phyloP scores from a whole-genome alignment of 2,113 vertebrate genomes.

The Vulpes lagopus region DNA sequence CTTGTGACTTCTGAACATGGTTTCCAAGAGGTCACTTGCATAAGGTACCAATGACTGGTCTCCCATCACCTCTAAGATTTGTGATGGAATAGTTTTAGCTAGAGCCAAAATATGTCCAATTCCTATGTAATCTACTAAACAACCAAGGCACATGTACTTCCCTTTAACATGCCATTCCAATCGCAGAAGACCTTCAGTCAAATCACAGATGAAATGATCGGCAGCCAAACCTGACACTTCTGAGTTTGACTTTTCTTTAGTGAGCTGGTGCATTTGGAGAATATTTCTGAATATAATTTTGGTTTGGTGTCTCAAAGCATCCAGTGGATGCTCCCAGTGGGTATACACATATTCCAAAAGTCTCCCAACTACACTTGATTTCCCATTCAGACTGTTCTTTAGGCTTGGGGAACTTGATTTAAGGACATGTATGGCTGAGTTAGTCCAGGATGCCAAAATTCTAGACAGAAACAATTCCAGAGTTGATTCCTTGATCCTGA shows the following conservation, averaged over 20 bases:
- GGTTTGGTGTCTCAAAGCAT: slow-evolving; percentile 95
- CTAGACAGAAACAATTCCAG: slow-evolving; percentile 93
- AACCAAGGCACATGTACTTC: slow-evolving; percentile 94
- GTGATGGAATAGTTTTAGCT: slow-evolving; percentile 90
- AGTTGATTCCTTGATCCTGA: slow-evolving; percentile 94
- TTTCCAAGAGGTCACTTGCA: slow-evolving; percentile 95
- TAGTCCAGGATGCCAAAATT: slow-evolving; percentile 93
- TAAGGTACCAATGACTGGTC: slow-evolving; percentile 96
- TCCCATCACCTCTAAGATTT: slow-evolving; percentile 92
- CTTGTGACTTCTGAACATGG: slow-evolving; percentile 95
- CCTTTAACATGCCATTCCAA: slow-evolving; percentile 97
- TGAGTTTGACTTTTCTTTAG: slow-evolving; percentile 44
- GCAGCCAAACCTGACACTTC: neutral
- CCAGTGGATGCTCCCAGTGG: slow-evolving; percentile 97
- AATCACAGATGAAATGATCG: slow-evolving; percentile 88
- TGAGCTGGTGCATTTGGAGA: slow-evolving; percentile 90
- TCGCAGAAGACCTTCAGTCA: slow-evolving; percentile 90
- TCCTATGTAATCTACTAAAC: slow-evolving; percentile 93
- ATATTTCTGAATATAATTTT: slow-evolving; percentile 94
- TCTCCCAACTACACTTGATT: slow-evolving; percentile 84
- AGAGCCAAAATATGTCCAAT: slow-evolving; percentile 89
- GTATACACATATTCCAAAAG: slow-evolving; percentile 95
- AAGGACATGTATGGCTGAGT: slow-evolving; percentile 90
- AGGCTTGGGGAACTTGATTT: slow-evolving; percentile 83
- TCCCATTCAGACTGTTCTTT: slow-evolving; percentile 87